Evolutionary conservation across 2,797 vertebrate genomes (phyloP), one percentile per base, ranked within the genome.

Genomic region (Poeciliopsis presidionis): DNA sequence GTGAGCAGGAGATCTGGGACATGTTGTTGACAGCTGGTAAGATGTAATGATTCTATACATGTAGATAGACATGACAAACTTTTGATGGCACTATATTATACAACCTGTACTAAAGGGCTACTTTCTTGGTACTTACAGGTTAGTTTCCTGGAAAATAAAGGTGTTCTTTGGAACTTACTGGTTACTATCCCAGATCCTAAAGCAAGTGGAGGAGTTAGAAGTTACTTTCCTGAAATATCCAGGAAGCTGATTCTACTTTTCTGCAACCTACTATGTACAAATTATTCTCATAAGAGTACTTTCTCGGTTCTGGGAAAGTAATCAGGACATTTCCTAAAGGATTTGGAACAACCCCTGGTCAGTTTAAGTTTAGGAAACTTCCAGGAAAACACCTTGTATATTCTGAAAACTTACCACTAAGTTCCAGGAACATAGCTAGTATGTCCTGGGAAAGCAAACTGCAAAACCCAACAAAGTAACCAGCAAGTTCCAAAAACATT

Each of bases 41-140:
- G 61, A 75, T 72, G 33, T 71, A 53, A 65, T 1, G 1, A 74
- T 18, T 47, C 30, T 84, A 70, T 70, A 80, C 73, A 55, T 82
- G 82, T 78, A 81, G 77, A 74, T 73, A 81, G 41, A 78, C 61
- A 30, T 46, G 13, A 28, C 46, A 45, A 7, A 8, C 25, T 7
- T 70, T 70, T 45, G 25, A 70, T 45, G 4, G 13, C 14, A 9
- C 25, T 46, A 46, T 46, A 16, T 70, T 46, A 28, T 70, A 25
- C 1, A 46, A 69, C 39, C 65, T 43, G 22, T 69, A 45, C 65
- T 14, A 69, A 69, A 69, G 22, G 39, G 65, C 33, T 43, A 25
- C 39, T 25, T 67, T 25, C 11, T 39, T 43, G 39, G 65, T 43
- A 69, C 22, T 69, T 43, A 45, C 25, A 25, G 4, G 65, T 25